These are phyloP conservation scores for Metacarcinus magister DNA, from an alignment of 2,888 invertebrate species.

Conservation along the genomic window DNA sequence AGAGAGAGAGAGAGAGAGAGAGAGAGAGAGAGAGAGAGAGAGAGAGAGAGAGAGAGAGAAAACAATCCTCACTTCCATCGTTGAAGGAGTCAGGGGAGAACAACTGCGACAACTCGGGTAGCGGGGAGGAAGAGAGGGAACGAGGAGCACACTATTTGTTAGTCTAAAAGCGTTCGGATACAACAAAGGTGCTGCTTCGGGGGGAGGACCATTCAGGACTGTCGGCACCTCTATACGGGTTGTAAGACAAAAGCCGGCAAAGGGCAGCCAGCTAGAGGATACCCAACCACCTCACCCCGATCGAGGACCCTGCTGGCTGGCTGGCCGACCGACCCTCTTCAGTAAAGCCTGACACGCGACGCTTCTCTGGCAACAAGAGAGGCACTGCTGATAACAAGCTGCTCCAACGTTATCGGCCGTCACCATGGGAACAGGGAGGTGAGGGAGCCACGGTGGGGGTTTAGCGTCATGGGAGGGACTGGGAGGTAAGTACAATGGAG, in stretches of 20 bases:
- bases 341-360: neutral
- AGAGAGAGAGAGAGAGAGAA: constrained; percentile 21
- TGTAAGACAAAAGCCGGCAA: neutral
- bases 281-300: neutral
- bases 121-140: neutral
- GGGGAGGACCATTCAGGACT: neutral
- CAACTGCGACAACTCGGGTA: neutral
- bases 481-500: neutral
- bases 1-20: neutral
- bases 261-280: neutral
- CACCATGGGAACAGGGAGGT: neutral
- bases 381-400: neutral
- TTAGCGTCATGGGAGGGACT: neutral
- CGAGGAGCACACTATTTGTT: neutral
- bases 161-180: neutral
- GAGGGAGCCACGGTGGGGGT: neutral
- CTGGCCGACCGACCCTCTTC: neutral
- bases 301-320: neutral
- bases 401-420: neutral
- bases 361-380: neutral
- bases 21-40: neutral
- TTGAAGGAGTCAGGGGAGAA: neutral
- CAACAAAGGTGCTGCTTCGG: neutral
- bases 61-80: neutral
- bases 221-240: neutral